Base-by-base conservation (phyloP, 2,113 vertebrate genomes). In the Speoplatyrhinus poulsoni region DNA sequence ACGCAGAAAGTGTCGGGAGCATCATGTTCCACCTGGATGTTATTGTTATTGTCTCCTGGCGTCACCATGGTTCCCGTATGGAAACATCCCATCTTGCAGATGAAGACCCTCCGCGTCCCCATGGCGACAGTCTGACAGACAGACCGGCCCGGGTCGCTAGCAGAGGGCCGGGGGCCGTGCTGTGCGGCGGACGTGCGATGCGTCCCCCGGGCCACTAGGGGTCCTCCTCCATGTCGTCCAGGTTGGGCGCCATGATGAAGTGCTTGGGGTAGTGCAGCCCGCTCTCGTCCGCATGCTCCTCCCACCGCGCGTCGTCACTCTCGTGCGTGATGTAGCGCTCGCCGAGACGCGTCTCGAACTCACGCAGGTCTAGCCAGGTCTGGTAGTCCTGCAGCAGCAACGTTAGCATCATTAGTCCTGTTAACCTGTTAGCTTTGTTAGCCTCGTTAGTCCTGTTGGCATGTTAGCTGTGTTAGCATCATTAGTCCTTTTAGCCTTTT, bases 291-390 rank as follows among this genome's bases (percentile, higher is more conserved):
- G 95, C 94, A 7, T 95, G 90, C 80, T 94, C 92, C 79, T 95
- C 94, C 95, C 95, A 96, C 74, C 94, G 95, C 0, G 94, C 94
- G 33, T 96, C 95, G 0, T 96, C 95, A 0, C 95, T 96, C 84
- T 96, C 95, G 0, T 96, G 95, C 46, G 95, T 96, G 62, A 96
- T 96, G 64, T 96, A 96, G 77, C 95, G 95, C 76, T 96, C 95
- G 4, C 95, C 94, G 53, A 94, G 91, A 53, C 94, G 93, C 0
- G 94, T 95, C 90, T 96, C 95, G 70, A 96, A 95, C 82, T 96
- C 95, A 84, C 95, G 90, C 70, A 96, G 92, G 80, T 96, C 95
- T 73, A 96, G 91, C 95, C 95, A 96, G 1, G 94, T 96, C 86
- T 95, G 95, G 82, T 96, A 96, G 88, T 96, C 95, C 95, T 96